Evolutionary conservation across 2,888 invertebrate genomes (phyloP), one percentile per base, ranked within the genome.

Genomic region (Morpho deidamia): DNA sequence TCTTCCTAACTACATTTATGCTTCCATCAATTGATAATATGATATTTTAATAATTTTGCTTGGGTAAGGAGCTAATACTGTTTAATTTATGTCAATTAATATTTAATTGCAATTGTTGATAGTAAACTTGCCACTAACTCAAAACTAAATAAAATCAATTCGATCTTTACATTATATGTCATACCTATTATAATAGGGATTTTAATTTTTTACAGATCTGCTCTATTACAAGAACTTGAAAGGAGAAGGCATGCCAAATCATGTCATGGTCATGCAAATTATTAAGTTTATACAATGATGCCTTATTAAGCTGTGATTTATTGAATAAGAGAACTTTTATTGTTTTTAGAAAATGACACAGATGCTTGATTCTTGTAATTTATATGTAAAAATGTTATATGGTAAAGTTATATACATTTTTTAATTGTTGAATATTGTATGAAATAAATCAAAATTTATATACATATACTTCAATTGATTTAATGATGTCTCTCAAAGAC

Each of bases 171-270:
- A n/a, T n/a, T n/a, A n/a, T n/a, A n/a, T n/a, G n/a, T n/a, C n/a
- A n/a, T n/a, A n/a, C n/a, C n/a, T n/a, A n/a, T n/a, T n/a, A n/a
- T n/a, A n/a, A n/a, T 23, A 23, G 23, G 2, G 35, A 39, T 11
- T 7, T 8, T 10, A 32, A 39, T 47, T 49, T 10, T 42, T 90
- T 92, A 65, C 81, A 95, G 96, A 72, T 94, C 94, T 63, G 94
- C 95, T 7, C 82, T 95, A 65, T 83, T 95, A 59, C 94, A 94
- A 76, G 95, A 95, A 85, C 93, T 95, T 86, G 95, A 95, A 70
- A 91, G 92, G 65, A 83, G 91, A 70, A 81, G 91, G 65, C 83
- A 78, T 59, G 78, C 81, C 14, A 78, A 83, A 44, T 75, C 83
- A 55, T 90, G 80, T 64, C 83, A 78, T 60, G 70, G 81, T 63